Percentiles rank a stretch among this genome's conserved stretches.
phyloP scores from a whole-genome alignment of 1,140 invertebrate species.

The Rhizoglyphus robini region DNA sequence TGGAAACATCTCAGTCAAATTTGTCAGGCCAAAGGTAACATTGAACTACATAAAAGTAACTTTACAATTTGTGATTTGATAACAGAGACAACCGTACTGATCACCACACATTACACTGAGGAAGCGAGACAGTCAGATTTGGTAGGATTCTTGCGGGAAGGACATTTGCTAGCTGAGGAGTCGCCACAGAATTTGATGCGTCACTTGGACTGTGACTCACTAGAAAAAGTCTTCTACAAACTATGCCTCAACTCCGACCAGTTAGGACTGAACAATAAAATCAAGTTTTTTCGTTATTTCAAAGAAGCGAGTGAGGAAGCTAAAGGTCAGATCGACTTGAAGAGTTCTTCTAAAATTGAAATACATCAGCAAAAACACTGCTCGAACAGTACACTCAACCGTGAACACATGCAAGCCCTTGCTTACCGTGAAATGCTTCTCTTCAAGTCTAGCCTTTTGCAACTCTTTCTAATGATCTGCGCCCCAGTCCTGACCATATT shows the following conservation, averaged over 20 bases:
- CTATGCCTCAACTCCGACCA: constrained; percentile 55
- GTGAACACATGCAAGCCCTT: constrained; percentile 23
- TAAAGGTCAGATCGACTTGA: background rate
- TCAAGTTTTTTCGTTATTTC: too few relatives aligned
- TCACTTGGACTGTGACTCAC: constrained; percentile 22
- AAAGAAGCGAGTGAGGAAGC: too few relatives aligned
- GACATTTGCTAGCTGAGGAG: constrained; percentile 33
- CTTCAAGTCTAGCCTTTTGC: constrained; percentile 77
- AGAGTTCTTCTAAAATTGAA: too few relatives aligned
- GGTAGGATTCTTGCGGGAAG: constrained; percentile 36
- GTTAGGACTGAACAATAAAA: too few relatives aligned
- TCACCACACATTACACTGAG: constrained; percentile 38
- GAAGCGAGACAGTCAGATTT: constrained; percentile 33
- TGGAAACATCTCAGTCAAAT: constrained; percentile 65
- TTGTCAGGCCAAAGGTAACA: constrained; percentile 12
- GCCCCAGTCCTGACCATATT: background rate
- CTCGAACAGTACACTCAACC: constrained; percentile 16
- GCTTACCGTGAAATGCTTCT: constrained; percentile 24
- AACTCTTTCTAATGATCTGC: constrained; percentile 81
- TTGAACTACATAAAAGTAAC: too few relatives aligned
- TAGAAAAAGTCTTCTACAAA: constrained; percentile 76
- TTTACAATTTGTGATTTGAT: too few relatives aligned
- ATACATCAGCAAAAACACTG: too few relatives aligned
- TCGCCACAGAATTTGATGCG: constrained; percentile 30
- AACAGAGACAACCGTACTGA: constrained; percentile 40